Conservation (phyloP, 2,888 invertebrate species). For the Eupithecia insigniata region DNA sequence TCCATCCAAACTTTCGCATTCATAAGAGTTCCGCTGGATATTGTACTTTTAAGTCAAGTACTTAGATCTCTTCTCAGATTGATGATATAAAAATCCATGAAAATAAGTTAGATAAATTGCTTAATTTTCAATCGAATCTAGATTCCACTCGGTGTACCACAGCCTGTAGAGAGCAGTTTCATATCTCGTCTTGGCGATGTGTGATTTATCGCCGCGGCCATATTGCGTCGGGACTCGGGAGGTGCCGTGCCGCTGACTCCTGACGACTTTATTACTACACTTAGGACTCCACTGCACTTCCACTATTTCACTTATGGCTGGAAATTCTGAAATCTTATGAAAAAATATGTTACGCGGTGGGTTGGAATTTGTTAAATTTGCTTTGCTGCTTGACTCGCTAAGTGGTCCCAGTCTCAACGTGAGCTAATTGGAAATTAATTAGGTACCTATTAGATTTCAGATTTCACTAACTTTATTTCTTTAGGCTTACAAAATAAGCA, state of each 20-base stretch:
- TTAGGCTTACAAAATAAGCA: too few species aligned
- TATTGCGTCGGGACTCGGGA: slow-evolving; percentile 45
- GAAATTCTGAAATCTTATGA: neutral
- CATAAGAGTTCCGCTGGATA: neutral
- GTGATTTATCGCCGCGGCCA: slow-evolving; percentile 70
- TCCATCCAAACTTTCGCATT: neutral
- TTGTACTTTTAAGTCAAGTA: neutral
- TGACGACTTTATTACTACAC: slow-evolving; percentile 38
- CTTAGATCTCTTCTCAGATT: neutral
- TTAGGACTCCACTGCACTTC: slow-evolving; percentile 3
- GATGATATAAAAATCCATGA: neutral
- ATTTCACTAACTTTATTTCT: too few species aligned
- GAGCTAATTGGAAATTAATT: neutral
- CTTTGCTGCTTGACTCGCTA: neutral
- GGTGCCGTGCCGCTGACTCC: slow-evolving; percentile 34
- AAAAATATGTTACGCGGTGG: neutral
- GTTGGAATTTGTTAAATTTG: neutral
- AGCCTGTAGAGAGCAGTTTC: slow-evolving; percentile 60
- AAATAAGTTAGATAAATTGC: neutral
- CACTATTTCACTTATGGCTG: neutral
- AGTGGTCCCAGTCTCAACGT: neutral
- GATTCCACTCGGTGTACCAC: slow-evolving; percentile 47
- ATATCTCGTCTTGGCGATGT: slow-evolving; percentile 59
- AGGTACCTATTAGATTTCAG: too few species aligned
- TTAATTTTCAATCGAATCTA: neutral